Percentiles rank a stretch among this genome's conserved stretches.
Conservation (phyloP, 2,113 vertebrate species). For the Actenoides hombroni region DNA sequence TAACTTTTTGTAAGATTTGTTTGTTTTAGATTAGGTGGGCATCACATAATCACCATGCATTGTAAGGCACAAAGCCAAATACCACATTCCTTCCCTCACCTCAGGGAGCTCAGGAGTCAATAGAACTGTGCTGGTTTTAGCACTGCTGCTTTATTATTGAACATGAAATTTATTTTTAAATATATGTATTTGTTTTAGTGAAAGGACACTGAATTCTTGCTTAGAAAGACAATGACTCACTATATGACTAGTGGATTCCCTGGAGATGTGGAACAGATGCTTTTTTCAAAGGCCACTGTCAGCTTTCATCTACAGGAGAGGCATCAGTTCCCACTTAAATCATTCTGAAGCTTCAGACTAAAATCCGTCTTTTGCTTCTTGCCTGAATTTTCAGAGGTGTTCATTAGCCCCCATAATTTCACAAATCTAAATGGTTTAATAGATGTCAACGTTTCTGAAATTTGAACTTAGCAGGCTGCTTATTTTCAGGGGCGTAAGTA, state of each 20-base stretch:
- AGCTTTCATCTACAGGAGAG: background rate
- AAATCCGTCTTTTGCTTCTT: background rate
- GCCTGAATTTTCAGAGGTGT: background rate
- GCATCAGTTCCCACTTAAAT: background rate
- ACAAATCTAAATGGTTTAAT: background rate
- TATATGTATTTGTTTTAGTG: slow-evolving; percentile 3
- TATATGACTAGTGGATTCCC: background rate
- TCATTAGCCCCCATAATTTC: background rate
- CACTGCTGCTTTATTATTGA: background rate
- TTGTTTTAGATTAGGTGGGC: slow-evolving; percentile 14
- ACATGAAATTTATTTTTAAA: slow-evolving; percentile 6
- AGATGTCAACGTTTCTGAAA: background rate
- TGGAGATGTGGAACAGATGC: background rate
- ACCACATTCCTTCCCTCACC: background rate
- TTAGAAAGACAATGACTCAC: slow-evolving; percentile 34
- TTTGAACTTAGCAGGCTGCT: background rate
- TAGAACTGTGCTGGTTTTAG: slow-evolving; percentile 3
- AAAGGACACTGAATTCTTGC: slow-evolving; percentile 21
- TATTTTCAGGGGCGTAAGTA: background rate
- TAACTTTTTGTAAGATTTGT: slow-evolving; percentile 2
- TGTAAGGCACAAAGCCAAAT: slow-evolving; percentile 2
- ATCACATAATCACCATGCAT: background rate
- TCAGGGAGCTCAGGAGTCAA: background rate
- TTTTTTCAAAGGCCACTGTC: background rate
- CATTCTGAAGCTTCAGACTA: background rate